A percentile compares a stretch with the other conserved stretches of the same genome.
Conservation (phyloP, 2,888 invertebrate species). For the Xanthia togata region DNA sequence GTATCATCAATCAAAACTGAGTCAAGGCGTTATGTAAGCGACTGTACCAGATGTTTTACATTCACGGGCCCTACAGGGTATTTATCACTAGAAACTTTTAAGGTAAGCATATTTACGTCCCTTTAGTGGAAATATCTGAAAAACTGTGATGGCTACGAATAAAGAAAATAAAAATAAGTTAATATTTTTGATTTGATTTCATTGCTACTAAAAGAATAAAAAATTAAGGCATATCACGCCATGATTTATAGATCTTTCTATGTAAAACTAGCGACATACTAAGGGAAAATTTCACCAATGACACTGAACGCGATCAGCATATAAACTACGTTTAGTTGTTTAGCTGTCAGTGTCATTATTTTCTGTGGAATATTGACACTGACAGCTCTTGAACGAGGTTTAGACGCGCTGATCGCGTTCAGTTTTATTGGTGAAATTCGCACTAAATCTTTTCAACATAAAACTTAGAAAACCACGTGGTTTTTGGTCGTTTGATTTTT, state of each 20-base stretch:
- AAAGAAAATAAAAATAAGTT: neutral
- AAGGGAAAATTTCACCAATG: too few species aligned
- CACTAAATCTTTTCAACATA: neutral
- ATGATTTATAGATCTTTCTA: neutral
- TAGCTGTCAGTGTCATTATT: too few species aligned
- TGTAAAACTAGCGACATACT: neutral
- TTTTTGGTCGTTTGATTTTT: neutral
- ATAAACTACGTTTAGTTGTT: too few species aligned
- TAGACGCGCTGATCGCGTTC: too few species aligned
- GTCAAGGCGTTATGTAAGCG: constrained; percentile 48
- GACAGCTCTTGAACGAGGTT: too few species aligned
- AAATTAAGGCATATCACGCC: neutral
- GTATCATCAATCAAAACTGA: constrained; percentile 25
- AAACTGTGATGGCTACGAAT: constrained; percentile 60
- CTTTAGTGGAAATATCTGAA: constrained; percentile 59
- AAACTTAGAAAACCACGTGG: neutral
- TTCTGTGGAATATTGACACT: too few species aligned
- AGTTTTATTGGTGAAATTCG: too few species aligned
- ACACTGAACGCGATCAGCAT: too few species aligned
- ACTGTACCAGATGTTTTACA: constrained; percentile 78
- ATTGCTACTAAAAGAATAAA: neutral
- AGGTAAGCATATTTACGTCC: constrained; percentile 81
- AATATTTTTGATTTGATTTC: neutral
- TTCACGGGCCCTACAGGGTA: constrained; percentile 76
- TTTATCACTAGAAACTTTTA: constrained; percentile 83